phyloP scores from a whole-genome alignment of 2,888 invertebrate genomes.

The Tigriopus californicus region DNA sequence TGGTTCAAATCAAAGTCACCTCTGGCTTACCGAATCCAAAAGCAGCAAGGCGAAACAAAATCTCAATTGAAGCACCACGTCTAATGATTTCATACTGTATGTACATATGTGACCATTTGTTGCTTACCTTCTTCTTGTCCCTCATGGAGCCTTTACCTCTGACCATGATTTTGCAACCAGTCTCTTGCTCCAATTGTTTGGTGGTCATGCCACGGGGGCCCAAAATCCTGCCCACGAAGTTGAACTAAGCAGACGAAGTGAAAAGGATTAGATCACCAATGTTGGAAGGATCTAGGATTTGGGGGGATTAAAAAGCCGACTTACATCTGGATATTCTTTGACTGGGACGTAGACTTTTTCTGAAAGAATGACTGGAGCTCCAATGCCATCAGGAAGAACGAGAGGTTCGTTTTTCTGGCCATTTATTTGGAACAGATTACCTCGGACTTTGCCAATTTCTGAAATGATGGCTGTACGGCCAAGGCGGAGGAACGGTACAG shows the following conservation, averaged over 20 bases:
- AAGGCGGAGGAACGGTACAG: no score
- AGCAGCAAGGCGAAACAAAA: background rate
- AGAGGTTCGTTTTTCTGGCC: slow-evolving; percentile 86
- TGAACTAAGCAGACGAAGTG: no score
- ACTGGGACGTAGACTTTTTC: slow-evolving; percentile 99
- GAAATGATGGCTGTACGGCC: no score
- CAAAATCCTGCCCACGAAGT: slow-evolving; percentile 98
- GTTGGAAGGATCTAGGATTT: background rate
- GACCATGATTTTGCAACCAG: slow-evolving; percentile 99
- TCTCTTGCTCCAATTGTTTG: slow-evolving; percentile 98
- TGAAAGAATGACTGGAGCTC: slow-evolving; percentile 73
- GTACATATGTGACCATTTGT: background rate
- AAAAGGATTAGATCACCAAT: slow-evolving; percentile 24
- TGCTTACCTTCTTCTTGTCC: slow-evolving; percentile 94
- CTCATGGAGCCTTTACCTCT: slow-evolving; percentile 98
- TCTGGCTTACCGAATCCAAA: background rate
- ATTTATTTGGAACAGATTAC: slow-evolving; percentile 96
- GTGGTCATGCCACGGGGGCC: slow-evolving; percentile 99
- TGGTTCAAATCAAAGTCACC: no score
- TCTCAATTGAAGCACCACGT: background rate
- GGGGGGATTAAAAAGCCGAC: slow-evolving; percentile 30
- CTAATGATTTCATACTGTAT: background rate
- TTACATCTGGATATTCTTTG: slow-evolving; percentile 98
- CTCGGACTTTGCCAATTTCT: slow-evolving; percentile 96
- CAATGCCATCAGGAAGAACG: slow-evolving; percentile 72